These are phyloP conservation scores for Pipra filicauda DNA, from an alignment of 2,113 vertebrate genomes.

Conservation along the genomic window DNA sequence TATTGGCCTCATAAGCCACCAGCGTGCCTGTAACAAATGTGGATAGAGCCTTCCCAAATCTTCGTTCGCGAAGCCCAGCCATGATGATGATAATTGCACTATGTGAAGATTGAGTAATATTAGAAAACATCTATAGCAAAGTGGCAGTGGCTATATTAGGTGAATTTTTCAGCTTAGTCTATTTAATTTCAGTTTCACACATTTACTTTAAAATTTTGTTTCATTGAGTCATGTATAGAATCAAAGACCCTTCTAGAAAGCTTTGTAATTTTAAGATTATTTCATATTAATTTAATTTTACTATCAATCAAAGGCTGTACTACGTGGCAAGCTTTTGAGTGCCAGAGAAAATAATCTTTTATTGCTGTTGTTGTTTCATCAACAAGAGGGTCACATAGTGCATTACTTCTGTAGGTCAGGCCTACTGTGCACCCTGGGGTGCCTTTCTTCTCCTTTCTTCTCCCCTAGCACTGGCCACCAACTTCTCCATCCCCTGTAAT, in stretches of 20 bases:
- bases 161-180: neutral
- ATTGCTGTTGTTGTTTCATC: slow-evolving; percentile 44
- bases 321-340: neutral
- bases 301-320: slow-evolving; percentile 36
- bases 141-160: neutral
- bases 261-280: slow-evolving; percentile 58
- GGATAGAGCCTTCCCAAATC: too few relatives aligned
- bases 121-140: neutral
- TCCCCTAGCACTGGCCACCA: neutral
- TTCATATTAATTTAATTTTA: slow-evolving; percentile 55
- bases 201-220: slow-evolving; percentile 23
- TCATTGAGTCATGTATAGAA: neutral
- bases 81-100: neutral
- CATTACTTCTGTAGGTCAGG: slow-evolving; percentile 5
- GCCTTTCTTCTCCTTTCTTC: slow-evolving; percentile 55
- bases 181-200: slow-evolving; percentile 3
- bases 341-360: slow-evolving; percentile 40
- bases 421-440: slow-evolving; percentile 1
- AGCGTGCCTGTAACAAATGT: too few relatives aligned
- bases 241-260: slow-evolving; percentile 41
- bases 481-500: neutral
- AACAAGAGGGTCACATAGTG: neutral
- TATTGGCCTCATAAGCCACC: too few relatives aligned
- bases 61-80: too few relatives aligned
- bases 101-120: neutral